A percentile compares a stretch with the other conserved stretches of the same genome.
Conservation (phyloP, 2,797 vertebrate species). For the Crocidura indochinensis region DNA sequence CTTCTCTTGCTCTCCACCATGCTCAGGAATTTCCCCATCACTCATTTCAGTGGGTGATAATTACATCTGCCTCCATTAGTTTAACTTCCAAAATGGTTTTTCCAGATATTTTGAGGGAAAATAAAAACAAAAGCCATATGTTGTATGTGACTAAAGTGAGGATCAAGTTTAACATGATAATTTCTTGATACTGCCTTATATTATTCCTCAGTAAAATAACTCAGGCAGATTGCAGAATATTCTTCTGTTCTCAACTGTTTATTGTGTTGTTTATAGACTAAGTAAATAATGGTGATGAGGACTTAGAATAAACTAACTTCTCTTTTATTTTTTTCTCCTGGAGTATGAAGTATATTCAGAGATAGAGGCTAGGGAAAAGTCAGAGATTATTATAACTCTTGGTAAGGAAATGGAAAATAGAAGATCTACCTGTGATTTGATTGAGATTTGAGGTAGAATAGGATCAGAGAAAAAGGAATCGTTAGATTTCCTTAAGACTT, state of each 20-base stretch:
- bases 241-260: not conserved
- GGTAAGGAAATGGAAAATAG: not conserved
- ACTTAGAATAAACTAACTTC: not conserved
- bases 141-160: not conserved
- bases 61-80: not conserved
- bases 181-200: not conserved
- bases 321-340: not conserved
- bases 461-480: not conserved
- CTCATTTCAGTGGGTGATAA: too few relatives aligned
- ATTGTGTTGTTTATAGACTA: not conserved
- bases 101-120: not conserved
- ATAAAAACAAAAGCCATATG: slow-evolving; percentile 18
- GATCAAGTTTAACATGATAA: not conserved
- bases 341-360: not conserved
- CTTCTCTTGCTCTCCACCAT: not conserved
- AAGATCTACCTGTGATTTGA: not conserved
- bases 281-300: not conserved
- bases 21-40: accelerated
- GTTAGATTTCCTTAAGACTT: not conserved
- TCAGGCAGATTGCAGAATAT: not conserved
- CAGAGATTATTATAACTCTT: not conserved
- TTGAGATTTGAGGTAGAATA: not conserved
- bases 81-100: not conserved
- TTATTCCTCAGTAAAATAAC: slow-evolving; percentile 41
- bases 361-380: not conserved